Conservation (phyloP, 2,888 invertebrate genomes). For the Microctonus hyperodae region DNA sequence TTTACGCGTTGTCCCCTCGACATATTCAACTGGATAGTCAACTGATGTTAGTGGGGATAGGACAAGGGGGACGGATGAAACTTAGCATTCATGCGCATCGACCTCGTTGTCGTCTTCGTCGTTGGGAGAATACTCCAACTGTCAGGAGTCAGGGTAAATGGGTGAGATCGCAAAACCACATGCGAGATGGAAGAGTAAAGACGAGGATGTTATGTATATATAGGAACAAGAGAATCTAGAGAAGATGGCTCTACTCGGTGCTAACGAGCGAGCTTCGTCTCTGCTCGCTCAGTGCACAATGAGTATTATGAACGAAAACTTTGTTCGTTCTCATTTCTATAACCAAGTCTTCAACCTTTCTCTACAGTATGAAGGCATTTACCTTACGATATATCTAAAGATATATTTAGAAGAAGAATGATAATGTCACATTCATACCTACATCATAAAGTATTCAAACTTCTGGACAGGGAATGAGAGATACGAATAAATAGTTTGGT, state of each 20-base stretch:
- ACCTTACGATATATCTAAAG: background rate
- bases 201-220: background rate
- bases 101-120: background rate
- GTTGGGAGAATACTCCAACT: conserved; percentile 1
- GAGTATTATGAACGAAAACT: conserved; percentile 47
- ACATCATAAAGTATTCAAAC: conserved; percentile 10
- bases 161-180: conserved; percentile 1
- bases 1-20: conserved; percentile 25
- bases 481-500: background rate
- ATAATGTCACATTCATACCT: conserved; percentile 4
- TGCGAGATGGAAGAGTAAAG: background rate
- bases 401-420: background rate
- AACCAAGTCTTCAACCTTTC: conserved; percentile 25
- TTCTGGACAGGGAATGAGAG: background rate
- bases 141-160: conserved; percentile 11
- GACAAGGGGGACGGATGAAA: conserved; percentile 24
- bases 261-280: conserved; percentile 28
- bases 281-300: conserved; percentile 35
- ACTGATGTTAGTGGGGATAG: conserved; percentile 14
- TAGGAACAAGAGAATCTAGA: conserved; percentile 12
- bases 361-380: background rate
- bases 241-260: conserved; percentile 27
- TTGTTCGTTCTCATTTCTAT: conserved; percentile 27
- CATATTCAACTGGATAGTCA: conserved; percentile 35
- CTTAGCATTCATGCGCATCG: conserved; percentile 17